Evolutionary conservation across 2,888 invertebrate species (phyloP), one percentile per base, ranked within the genome.

Genomic region (Macropis europaea): DNA sequence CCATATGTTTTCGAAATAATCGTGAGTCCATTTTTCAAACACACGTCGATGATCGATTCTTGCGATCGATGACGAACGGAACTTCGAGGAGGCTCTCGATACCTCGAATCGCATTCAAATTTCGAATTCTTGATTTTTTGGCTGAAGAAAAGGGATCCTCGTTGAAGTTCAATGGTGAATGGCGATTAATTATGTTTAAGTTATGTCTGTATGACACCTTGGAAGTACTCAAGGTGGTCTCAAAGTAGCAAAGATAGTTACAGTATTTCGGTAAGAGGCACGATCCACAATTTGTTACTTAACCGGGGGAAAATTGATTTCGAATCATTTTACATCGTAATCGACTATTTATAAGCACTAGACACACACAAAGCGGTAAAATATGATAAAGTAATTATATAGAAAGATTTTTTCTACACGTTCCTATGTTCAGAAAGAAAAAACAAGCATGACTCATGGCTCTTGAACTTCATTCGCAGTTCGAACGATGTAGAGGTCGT

Each of bases 251-350:
- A 68, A 22, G 7, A 57, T 75, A 66, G 53, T 56, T 72, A 60
- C 64, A 77, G 75, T 75, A 77, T 75, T 72, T 77, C 34, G n/a
- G 69, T 57, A 68, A 66, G n/a, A n/a, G 52, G 50, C 56, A 50
- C 52, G 32, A 68, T 59, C 30, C 62, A 52, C 17, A 56, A 77
- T 70, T 76, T 77, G 79, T 77, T 80, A 80, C 79, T 80, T 80
- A 77, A 79, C 36, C n/a, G n/a, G 19, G 47, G 45, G 32, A 40
- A 77, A 73, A 63, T 61, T 60, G 48, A n/a, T 63, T 52, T 63
- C 57, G 36, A 70, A 64, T 34, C 24, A 32, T 56, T 66, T 68
- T 60, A 42, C 32, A 76, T 60, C 42, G 42, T 61, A 53, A 70
- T 75, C 34, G 45, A 70, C 54, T 73, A 77, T 77, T 77, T 76